These are phyloP conservation scores for Drosophila mercatorum DNA, from an alignment of 2,888 invertebrate species.

Conservation along the genomic window DNA sequence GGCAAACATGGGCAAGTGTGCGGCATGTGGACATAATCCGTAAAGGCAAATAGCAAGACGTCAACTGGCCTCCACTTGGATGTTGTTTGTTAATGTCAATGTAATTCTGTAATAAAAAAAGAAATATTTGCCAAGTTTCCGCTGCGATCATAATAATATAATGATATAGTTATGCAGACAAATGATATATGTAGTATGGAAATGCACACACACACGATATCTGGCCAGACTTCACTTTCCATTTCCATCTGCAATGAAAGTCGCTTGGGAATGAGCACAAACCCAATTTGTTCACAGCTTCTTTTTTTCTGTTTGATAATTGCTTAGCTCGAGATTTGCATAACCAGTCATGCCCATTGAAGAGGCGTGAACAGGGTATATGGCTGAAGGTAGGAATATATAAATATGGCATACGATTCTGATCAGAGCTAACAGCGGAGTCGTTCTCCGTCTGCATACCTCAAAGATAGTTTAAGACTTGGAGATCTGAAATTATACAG, in stretches of 20 bases:
- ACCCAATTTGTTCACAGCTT: constrained; percentile 39
- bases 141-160: constrained; percentile 42
- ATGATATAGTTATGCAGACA: constrained; percentile 20
- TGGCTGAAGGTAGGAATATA: neutral
- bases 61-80: constrained; percentile 39
- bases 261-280: constrained; percentile 37
- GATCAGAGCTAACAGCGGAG: no score
- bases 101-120: constrained; percentile 53
- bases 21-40: constrained; percentile 16
- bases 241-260: constrained; percentile 37
- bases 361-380: neutral
- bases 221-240: constrained; percentile 38
- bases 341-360: constrained; percentile 30
- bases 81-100: constrained; percentile 33
- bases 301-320: neutral
- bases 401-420: no score
- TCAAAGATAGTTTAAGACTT: no score
- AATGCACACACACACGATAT: constrained; percentile 4
- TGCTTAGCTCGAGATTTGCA: constrained; percentile 53
- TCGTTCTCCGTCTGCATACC: neutral
- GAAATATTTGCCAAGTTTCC: constrained; percentile 34
- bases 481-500: neutral
- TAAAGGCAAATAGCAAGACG: constrained; percentile 11
- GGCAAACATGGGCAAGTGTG: constrained; percentile 30
- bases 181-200: neutral